These are phyloP conservation scores for Novumbra hubbsi DNA, from an alignment of 2,797 vertebrate species.

Conservation along the genomic window DNA sequence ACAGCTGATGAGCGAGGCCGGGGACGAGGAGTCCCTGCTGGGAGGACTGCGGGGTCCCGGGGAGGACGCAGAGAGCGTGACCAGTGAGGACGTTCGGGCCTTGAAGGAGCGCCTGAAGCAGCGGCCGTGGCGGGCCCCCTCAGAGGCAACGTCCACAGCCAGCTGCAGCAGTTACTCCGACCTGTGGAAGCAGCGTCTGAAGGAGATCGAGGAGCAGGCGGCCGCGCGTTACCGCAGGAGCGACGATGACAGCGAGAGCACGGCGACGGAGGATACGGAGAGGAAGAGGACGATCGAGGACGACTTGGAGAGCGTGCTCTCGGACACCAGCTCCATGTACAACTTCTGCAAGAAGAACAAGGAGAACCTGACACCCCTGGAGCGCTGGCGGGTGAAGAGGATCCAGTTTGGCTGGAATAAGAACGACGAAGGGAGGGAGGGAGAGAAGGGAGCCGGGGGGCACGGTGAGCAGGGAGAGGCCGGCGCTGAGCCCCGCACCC, in stretches of 20 bases:
- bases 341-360: conserved; percentile 94
- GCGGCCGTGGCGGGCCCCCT: conserved; percentile 53
- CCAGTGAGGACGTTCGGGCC: conserved; percentile 79
- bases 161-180: conserved; percentile 82
- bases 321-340: conserved; percentile 87
- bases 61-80: conserved; percentile 78
- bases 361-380: conserved; percentile 86
- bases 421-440: conserved; percentile 79
- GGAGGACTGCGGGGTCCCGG: conserved; percentile 23
- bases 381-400: conserved; percentile 94
- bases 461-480: conserved; percentile 22
- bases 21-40: conserved; percentile 31
- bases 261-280: conserved; percentile 45
- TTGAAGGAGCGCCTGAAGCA: conserved; percentile 75
- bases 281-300: conserved; percentile 62
- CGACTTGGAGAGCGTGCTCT: conserved; percentile 83
- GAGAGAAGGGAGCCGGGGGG: conserved; percentile 57
- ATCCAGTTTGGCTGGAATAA: conserved; percentile 97
- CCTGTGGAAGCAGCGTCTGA: conserved; percentile 86
- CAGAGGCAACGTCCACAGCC: conserved; percentile 73
- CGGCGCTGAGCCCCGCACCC: conserved; percentile 52
- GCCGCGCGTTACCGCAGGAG: conserved; percentile 66
- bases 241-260: conserved; percentile 49
- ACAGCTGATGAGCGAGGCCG: conserved; percentile 68
- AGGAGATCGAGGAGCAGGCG: conserved; percentile 87